Evolutionary conservation across 1,140 invertebrate genomes (phyloP), one percentile per base, ranked within the genome.

Genomic region (Eueides isabella): DNA sequence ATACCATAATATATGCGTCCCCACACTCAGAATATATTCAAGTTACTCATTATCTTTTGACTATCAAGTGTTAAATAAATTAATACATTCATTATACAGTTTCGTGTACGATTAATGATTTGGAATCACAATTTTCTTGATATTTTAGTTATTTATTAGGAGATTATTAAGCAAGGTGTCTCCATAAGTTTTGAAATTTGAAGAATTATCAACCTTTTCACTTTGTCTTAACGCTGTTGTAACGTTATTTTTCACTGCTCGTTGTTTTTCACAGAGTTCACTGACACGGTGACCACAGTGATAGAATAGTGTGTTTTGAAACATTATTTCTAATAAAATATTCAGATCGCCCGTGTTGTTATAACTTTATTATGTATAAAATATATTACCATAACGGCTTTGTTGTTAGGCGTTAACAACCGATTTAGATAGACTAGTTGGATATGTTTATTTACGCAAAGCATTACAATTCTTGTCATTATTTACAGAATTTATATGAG

Each of bases 81-180:
- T 72, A 79, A 76, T 75, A 72, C 67, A 33, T 71, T 71, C 16
- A 76, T 76, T 76, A 80, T 74, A 80, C 67, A 73, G 63, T 80
- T 77, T 82, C 74, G 33, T 67, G 69, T 74, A 80, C 78, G 77
- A 82, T 86, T 85, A 84, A 86, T 84, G 80, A 80, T 33, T 69
- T 23, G 69, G 67, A 82, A 82, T 82, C 81, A 83, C 72, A 74
- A 81, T 83, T 85, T 83, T 80, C 66, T 38, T 80, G 80, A 61
- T 69, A 69, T 70, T 70, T 61, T 63, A 41, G 67, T 69, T 69
- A 61, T 69, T 69, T 69, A 69, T 35, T 48, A 23, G 67, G 44
- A 69, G 44, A 69, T 69, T 69, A 69, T 66, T n/a, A n/a, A 61
- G 55, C 67, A 35, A 33, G 12, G 19, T 69, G 28, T 29, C 11